Evolutionary conservation across 2,113 vertebrate species (phyloP).

Genomic region (Tachuris rubrigastra): DNA sequence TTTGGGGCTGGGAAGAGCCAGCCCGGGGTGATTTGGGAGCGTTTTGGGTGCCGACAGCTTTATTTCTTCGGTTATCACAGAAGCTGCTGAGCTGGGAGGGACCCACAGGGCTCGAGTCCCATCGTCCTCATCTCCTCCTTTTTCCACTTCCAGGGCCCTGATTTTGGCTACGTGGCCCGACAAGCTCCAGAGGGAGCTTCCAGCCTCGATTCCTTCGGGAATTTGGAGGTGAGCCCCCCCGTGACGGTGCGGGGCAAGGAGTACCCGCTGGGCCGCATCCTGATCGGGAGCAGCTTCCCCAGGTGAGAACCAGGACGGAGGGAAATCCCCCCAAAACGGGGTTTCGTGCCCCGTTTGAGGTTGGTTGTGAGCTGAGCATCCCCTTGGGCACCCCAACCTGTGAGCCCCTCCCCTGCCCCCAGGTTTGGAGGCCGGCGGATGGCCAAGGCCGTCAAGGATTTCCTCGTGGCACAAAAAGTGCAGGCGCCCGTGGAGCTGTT

Average conservation of each 20-base stretch:
- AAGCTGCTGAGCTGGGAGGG: neutral
- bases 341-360: fast-evolving
- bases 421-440: slow-evolving; percentile 79
- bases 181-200: slow-evolving; percentile 51
- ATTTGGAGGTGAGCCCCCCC: slow-evolving; percentile 93
- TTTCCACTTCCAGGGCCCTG: slow-evolving; percentile 77
- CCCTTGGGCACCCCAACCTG: neutral
- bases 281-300: slow-evolving; percentile 92
- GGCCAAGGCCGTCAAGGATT: slow-evolving; percentile 85
- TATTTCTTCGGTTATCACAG: neutral
- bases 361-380: neutral
- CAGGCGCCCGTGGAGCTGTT: slow-evolving; percentile 86
- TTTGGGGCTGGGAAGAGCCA: neutral
- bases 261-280: slow-evolving; percentile 90
- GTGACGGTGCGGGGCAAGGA: slow-evolving; percentile 84
- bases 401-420: neutral
- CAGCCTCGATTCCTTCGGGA: slow-evolving; percentile 91
- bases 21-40: fast-evolving
- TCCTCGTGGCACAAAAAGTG: slow-evolving; percentile 85
- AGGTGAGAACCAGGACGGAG: slow-evolving; percentile 74
- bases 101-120: neutral
- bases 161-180: slow-evolving; percentile 90
- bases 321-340: too few relatives aligned
- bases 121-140: neutral
- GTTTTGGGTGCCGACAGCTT: fast-evolving